phyloP scores from a whole-genome alignment of 2,797 vertebrate genomes.

The Sebastolobus alascanus region DNA sequence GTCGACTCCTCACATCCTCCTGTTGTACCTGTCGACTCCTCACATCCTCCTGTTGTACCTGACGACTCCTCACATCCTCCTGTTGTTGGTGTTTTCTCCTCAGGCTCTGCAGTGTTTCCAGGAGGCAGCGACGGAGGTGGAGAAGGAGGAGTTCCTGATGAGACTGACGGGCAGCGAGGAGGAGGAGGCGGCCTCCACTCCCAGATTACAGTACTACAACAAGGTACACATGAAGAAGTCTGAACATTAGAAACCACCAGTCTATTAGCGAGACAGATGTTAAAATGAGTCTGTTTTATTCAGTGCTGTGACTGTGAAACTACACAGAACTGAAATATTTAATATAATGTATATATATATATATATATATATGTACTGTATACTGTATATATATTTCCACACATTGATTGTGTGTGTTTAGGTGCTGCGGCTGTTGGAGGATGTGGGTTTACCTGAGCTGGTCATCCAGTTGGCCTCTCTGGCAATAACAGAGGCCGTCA shows the following conservation, averaged over 20 bases:
- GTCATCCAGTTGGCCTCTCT: conserved; percentile 91
- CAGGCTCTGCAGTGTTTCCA: conserved; percentile 95
- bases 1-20: too few species aligned
- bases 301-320: too few species aligned
- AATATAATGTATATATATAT: too few species aligned
- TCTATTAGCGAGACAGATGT: too few species aligned
- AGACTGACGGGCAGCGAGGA: conserved; percentile 87
- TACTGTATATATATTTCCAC: not conserved
- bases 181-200: conserved; percentile 84
- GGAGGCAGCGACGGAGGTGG: conserved; percentile 91
- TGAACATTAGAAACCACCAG: too few species aligned
- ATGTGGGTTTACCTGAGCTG: conserved; percentile 91
- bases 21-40: too few species aligned
- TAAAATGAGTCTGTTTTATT: too few species aligned
- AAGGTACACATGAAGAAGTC: conserved; percentile 80
- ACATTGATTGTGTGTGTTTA: conserved; percentile 54
- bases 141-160: conserved; percentile 94
- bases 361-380: too few species aligned
- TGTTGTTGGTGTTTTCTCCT: not conserved
- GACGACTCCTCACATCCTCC: not conserved
- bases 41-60: too few species aligned
- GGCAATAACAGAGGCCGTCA: conserved; percentile 89
- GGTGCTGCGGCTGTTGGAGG: conserved; percentile 93
- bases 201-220: conserved; percentile 92
- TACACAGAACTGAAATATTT: too few species aligned